These are phyloP conservation scores for Petrophora chlorosata DNA, from an alignment of 2,888 invertebrate species.

Conservation along the genomic window DNA sequence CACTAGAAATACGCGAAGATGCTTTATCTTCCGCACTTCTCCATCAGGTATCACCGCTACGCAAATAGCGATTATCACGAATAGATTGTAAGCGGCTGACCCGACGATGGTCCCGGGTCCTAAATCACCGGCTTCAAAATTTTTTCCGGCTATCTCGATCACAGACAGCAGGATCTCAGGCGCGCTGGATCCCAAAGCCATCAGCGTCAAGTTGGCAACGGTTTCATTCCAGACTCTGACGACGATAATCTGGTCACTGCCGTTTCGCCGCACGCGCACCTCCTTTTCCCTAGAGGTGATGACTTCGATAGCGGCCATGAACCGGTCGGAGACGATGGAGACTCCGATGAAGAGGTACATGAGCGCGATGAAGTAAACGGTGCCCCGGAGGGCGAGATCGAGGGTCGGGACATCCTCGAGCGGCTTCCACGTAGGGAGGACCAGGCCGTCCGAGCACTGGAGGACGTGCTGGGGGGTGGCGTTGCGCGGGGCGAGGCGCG, in stretches of 20 bases:
- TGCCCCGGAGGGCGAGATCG: slow-evolving; percentile 93
- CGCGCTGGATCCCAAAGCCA: slow-evolving; percentile 99
- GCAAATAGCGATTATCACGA: slow-evolving; percentile 98
- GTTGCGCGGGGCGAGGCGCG: slow-evolving; percentile 67
- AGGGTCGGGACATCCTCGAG: slow-evolving; percentile 88
- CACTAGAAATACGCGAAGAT: slow-evolving; percentile 98
- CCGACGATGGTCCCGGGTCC: slow-evolving; percentile 99
- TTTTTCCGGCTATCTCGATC: slow-evolving; percentile 98
- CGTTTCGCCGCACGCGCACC: slow-evolving; percentile 94
- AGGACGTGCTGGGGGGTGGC: slow-evolving; percentile 67
- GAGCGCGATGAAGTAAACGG: slow-evolving; percentile 94
- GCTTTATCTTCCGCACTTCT: slow-evolving; percentile 96
- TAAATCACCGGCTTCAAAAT: slow-evolving; percentile 97
- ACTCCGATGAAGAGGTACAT: slow-evolving; percentile 99
- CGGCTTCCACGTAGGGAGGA: slow-evolving; percentile 96
- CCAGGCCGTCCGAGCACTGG: slow-evolving; percentile 91
- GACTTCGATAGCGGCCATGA: slow-evolving; percentile 99
- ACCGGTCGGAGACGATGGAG: slow-evolving; percentile 98
- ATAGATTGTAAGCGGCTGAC: slow-evolving; percentile 98
- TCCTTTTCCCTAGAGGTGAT: slow-evolving; percentile 99
- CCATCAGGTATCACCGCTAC: slow-evolving; percentile 95
- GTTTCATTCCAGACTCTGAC: slow-evolving; percentile 99
- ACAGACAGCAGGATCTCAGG: slow-evolving; percentile 99
- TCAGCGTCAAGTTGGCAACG: slow-evolving; percentile 98
- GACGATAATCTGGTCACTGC: slow-evolving; percentile 94